Base-by-base conservation (phyloP, 1,140 invertebrate genomes). In the Epicauta chinensis region DNA sequence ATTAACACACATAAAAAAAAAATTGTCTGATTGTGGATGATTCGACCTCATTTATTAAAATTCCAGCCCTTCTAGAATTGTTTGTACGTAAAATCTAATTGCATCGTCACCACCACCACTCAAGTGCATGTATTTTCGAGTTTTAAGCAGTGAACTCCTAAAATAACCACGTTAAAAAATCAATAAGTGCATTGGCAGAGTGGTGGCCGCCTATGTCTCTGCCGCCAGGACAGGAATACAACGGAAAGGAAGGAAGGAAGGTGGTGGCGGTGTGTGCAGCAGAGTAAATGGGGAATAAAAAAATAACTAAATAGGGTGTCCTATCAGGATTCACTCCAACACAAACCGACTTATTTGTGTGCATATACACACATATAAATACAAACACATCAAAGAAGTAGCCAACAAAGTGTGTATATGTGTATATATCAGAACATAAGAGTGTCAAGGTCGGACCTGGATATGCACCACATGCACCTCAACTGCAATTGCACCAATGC, bases 401-500 rank as follows among this genome's bases (percentile, higher is more conserved):
- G 37, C 40, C 32, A 15, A 53, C 30, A 23, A 23, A 23, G 23
- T 23, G 23, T 30, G 40, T 30, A 23, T 29, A 42, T 34, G 12
- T 12, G 15, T 38, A 49, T 49, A 38, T 49, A 49, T 32, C 46
- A 42, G 46, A 31, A 56, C 42, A 55, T 60, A 66, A 67, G 65
- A 67, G 65, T 67, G 65, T 67, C 65, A 67, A 67, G 65, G 65
- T 64, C 62, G 59, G 36, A 31, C 40, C 42, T 59, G 52, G 51
- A 60, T 62, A 60, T 65, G 60, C 63, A 65, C 51, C 58, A 52
- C 45, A 41, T 38, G 46, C 45, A 47, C 45, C 45, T 47, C 41
- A 52, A 59, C 61, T 65, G 61, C 63, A 66, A 65, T 66, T 63
- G 63, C 61, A 67, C 61, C 61, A 62, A 61, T 56, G 62, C 62